These are phyloP conservation scores for Neodon shergylaensis DNA, from an alignment of 2,113 vertebrate genomes.

Conservation along the genomic window DNA sequence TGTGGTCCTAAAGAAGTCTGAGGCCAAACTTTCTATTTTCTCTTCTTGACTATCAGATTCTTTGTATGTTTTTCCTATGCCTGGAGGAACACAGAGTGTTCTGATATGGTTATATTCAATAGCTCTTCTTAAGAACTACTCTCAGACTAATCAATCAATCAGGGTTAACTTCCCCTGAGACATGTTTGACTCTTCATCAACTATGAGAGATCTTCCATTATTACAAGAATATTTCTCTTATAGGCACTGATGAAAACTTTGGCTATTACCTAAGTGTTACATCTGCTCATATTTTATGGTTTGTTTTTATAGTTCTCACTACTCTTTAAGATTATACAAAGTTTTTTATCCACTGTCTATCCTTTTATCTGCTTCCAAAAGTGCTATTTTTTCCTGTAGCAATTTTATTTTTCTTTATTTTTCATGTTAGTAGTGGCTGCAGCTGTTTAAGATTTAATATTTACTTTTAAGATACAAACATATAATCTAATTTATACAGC, in stretches of 20 bases:
- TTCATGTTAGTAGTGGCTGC: not conserved
- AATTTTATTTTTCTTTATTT: slow-evolving; percentile 49
- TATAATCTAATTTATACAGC: not conserved
- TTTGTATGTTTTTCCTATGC: not conserved
- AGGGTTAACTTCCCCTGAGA: not conserved
- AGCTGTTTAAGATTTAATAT: slow-evolving; percentile 24
- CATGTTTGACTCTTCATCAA: not conserved
- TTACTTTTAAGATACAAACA: slow-evolving; percentile 28
- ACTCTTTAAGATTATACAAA: not conserved
- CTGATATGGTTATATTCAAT: not conserved
- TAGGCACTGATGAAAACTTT: not conserved
- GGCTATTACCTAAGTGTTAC: not conserved
- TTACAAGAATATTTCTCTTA: not conserved
- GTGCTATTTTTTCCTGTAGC: not conserved
- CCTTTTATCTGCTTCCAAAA: slow-evolving; percentile 26
- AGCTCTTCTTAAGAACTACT: slow-evolving; percentile 2
- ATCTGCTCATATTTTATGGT: not conserved
- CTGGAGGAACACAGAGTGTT: not conserved
- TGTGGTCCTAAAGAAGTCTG: not conserved
- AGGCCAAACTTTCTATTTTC: slow-evolving; percentile 23
- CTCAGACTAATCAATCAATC: not conserved
- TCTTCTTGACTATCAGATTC: slow-evolving; percentile 10
- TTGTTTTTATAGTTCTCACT: not conserved
- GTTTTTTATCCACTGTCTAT: not conserved
- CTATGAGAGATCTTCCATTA: not conserved